Conservation (phyloP, 2,888 invertebrate species). For the Agriotes lineatus region DNA sequence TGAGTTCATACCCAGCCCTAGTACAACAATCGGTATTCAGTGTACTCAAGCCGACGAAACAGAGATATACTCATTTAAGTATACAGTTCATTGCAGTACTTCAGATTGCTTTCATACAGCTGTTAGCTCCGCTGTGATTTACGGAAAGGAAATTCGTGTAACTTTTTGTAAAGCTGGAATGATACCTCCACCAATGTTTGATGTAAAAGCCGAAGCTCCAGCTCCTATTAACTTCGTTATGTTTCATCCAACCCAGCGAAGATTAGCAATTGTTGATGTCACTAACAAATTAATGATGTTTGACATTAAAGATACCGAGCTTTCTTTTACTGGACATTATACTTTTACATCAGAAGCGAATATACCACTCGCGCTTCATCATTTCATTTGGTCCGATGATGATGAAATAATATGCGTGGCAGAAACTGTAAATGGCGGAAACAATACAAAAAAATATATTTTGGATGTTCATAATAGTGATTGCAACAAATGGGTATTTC, state of each 20-base stretch:
- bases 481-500: neutral
- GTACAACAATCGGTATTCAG: conserved; percentile 64
- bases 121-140: conserved; percentile 76
- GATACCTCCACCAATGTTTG: conserved; percentile 88
- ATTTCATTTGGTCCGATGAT: conserved; percentile 41
- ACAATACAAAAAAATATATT: neutral
- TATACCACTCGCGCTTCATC: conserved; percentile 44
- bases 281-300: conserved; percentile 8
- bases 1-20: conserved; percentile 42
- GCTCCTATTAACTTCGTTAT: conserved; percentile 72
- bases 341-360: neutral
- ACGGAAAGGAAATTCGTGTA: conserved; percentile 78
- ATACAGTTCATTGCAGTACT: conserved; percentile 68
- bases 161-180: conserved; percentile 81
- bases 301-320: neutral
- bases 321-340: neutral
- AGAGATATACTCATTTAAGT: conserved; percentile 74
- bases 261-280: conserved; percentile 48
- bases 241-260: conserved; percentile 67
- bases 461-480: neutral
- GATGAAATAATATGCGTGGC: conserved; percentile 21
- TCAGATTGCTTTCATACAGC: conserved; percentile 60
- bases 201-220: conserved; percentile 70
- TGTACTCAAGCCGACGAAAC: conserved; percentile 68
- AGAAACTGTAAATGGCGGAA: neutral